Conservation (phyloP, 2,888 invertebrate genomes). For the Xestia ashworthii region DNA sequence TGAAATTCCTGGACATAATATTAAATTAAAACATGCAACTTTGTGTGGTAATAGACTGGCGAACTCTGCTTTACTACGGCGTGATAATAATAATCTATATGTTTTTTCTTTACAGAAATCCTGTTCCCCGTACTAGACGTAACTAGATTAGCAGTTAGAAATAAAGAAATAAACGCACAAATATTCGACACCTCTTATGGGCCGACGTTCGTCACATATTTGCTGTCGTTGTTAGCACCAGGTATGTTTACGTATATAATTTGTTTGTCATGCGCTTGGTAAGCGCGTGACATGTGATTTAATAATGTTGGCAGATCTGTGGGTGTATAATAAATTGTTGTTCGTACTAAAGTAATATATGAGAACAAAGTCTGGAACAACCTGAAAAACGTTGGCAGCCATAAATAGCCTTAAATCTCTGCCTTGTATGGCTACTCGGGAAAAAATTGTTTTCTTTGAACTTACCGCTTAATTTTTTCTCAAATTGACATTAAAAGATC, state of each 20-base stretch:
- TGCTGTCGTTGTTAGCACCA: constrained; percentile 81
- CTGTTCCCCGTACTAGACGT: constrained; percentile 97
- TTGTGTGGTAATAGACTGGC: too few species aligned
- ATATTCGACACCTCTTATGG: constrained; percentile 85
- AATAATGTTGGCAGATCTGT: neutral
- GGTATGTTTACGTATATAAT: constrained; percentile 69
- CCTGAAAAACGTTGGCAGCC: neutral
- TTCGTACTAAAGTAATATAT: neutral
- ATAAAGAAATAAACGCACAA: constrained; percentile 90
- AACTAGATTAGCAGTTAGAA: constrained; percentile 95
- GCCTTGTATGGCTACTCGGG: too few species aligned
- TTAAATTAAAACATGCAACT: too few species aligned
- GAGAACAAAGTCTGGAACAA: neutral
- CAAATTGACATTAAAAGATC: neutral
- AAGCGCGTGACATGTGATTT: neutral
- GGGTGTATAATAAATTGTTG: neutral
- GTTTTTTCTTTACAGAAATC: constrained; percentile 89
- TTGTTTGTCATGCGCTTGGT: neutral
- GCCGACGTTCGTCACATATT: constrained; percentile 81
- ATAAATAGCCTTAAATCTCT: neutral
- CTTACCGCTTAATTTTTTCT: too few species aligned
- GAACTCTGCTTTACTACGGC: neutral
- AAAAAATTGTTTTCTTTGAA: too few species aligned
- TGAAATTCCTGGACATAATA: too few species aligned
- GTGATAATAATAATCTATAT: neutral